Conservation (phyloP, 2,797 vertebrate species). For the Hypotaenidia okinawae region DNA sequence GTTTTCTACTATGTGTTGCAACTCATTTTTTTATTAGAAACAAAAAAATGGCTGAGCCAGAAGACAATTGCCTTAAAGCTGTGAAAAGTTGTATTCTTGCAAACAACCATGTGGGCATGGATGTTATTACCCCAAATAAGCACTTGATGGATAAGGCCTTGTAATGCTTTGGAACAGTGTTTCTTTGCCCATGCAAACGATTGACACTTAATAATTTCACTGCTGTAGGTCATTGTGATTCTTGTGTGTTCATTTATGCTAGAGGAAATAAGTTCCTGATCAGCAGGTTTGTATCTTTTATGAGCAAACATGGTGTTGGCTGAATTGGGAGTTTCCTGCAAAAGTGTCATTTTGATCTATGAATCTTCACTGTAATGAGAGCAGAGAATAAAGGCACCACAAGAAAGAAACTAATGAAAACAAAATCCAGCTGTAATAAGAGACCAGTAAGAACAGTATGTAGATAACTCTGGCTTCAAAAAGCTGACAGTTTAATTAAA, state of each 20-base stretch:
- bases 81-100: not conserved
- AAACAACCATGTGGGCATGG: not conserved
- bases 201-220: not conserved
- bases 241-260: not conserved
- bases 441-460: conserved; percentile 20
- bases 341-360: conserved; percentile 58
- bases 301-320: not conserved
- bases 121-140: not conserved
- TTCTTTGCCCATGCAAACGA: not conserved
- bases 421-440: conserved; percentile 62
- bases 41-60: not conserved
- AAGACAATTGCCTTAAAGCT: not conserved
- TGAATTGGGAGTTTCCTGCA: conserved; percentile 19
- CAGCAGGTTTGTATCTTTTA: conserved; percentile 16
- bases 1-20: not conserved
- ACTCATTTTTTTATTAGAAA: not conserved
- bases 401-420: conserved; percentile 67
- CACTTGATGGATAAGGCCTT: not conserved
- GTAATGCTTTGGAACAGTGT: not conserved
- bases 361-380: conserved; percentile 34
- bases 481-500: conserved; percentile 75
- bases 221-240: not conserved
- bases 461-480: conserved; percentile 46
- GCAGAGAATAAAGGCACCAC: conserved; percentile 48
- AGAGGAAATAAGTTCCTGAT: conserved; percentile 18